Evolutionary conservation across 2,888 invertebrate genomes (phyloP), one percentile per base, ranked within the genome.

Genomic region (Ochropleura plecta): DNA sequence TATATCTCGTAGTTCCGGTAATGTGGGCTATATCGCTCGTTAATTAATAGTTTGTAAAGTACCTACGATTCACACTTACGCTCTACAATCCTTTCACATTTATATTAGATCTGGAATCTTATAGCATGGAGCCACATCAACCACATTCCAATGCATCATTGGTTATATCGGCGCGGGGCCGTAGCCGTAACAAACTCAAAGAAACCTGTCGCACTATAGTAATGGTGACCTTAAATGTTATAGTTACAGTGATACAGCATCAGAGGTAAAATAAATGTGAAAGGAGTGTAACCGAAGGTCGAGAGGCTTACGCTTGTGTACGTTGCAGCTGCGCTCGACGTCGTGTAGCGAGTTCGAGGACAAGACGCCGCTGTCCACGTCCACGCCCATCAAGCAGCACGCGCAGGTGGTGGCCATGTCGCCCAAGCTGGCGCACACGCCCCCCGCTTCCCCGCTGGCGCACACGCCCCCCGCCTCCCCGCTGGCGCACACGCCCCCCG

Each of bases 381-480:
- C 96, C 8, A 96, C 96, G 57, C 96, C 96, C 20, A 89, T 95
- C 81, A 95, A 94, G 86, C 89, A 88, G 82, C 78, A 90, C 79
- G 95, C 90, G 66, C 93, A 92, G 68, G 96, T 96, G 68, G 96
- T 96, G 74, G 96, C 92, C 81, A 92, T 95, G 93, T 94, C 96
- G 81, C 95, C 95, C 75, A 96, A 95, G 85, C 87, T 87, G 70
- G 60, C 81, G 53, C 74, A 12, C 63, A 18, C 40, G 0, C 79
- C 79, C 18, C 48, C 59, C 3, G 30, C 57, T 73, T 42, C 79
- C 18, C 44, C 5, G 55, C 73, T 10, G 70, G 60, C 81, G 53
- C 74, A 12, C 63, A 18, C 40, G 0, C 79, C 79, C 18, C 48
- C 59, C 3, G 30, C 57, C 74, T 42, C 79, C 18, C 44, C 5